Evolutionary conservation across 1,140 invertebrate genomes (phyloP).

Genomic region (Drosophila micromelanica): DNA sequence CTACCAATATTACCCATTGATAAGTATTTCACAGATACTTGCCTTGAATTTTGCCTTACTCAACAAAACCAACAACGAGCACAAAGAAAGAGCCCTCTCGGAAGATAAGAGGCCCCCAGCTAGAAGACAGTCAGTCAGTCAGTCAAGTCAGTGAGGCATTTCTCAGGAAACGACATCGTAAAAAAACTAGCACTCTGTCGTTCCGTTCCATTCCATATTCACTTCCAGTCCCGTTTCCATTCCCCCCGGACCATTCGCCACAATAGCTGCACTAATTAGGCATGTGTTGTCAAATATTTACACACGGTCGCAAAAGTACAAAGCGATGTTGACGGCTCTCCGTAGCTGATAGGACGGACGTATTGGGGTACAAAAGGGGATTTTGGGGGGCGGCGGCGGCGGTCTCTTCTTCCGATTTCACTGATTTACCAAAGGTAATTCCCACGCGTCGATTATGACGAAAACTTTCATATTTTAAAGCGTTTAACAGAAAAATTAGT

Average conservation of each 20-base stretch:
- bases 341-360: conserved; percentile 27
- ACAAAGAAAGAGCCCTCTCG: conserved; percentile 3
- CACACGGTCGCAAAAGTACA: conserved; percentile 79
- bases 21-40: conserved; percentile 28
- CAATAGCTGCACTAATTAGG: conserved; percentile 84
- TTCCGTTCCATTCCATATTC: conserved; percentile 42
- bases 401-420: conserved; percentile 69
- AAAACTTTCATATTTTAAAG: conserved; percentile 73
- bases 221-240: conserved; percentile 14
- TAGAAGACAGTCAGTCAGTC: conserved; percentile 15
- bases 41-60: conserved; percentile 52
- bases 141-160: conserved; percentile 24
- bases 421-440: conserved; percentile 63
- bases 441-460: conserved; percentile 67
- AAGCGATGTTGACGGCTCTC: conserved; percentile 56
- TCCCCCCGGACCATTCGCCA: conserved; percentile 62
- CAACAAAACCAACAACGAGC: conserved; percentile 38
- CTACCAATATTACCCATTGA: conserved; percentile 63
- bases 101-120: conserved; percentile 42
- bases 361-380: neutral
- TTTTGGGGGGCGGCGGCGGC: conserved; percentile 1
- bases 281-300: conserved; percentile 83
- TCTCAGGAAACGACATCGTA: conserved; percentile 73
- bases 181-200: conserved; percentile 43
- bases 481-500: conserved; percentile 54